Percentiles rank a stretch among this genome's conserved stretches.
Conservation (phyloP, 2,797 vertebrate genomes). For the Scleropages formosus region DNA sequence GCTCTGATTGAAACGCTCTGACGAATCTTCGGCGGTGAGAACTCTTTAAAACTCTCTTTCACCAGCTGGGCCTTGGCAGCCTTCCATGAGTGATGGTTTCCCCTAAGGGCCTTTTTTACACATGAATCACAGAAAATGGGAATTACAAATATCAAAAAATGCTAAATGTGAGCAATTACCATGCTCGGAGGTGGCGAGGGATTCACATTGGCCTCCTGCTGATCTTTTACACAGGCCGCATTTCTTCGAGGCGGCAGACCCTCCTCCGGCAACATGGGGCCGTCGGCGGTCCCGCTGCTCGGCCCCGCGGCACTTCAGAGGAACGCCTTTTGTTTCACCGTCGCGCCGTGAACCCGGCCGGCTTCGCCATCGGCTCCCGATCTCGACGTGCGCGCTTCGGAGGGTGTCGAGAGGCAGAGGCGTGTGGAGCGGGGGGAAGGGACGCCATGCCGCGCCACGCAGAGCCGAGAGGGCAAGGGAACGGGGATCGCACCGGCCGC, state of each 20-base stretch:
- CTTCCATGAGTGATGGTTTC: slow-evolving; percentile 66
- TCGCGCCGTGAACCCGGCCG: background rate
- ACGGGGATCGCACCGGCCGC: background rate
- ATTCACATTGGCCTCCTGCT: slow-evolving; percentile 60
- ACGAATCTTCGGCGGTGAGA: slow-evolving; percentile 52
- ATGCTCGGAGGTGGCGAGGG: slow-evolving; percentile 65
- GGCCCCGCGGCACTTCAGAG: background rate
- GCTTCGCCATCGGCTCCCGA: no score
- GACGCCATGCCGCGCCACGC: background rate
- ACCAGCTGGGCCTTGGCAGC: slow-evolving; percentile 67
- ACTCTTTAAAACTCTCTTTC: slow-evolving; percentile 50
- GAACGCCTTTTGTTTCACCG: no score
- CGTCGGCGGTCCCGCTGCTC: background rate
- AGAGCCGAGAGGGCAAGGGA: background rate
- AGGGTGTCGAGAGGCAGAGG: no score
- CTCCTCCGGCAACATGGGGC: background rate
- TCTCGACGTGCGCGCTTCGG: background rate
- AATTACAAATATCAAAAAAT: slow-evolving; percentile 80
- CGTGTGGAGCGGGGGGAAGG: background rate
- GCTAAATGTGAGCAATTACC: slow-evolving; percentile 78
- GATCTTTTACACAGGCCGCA: slow-evolving; percentile 38
- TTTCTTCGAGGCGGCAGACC: slow-evolving; percentile 34
- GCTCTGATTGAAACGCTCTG: slow-evolving; percentile 58
- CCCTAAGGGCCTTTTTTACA: slow-evolving; percentile 68
- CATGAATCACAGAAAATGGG: slow-evolving; percentile 76